Evolutionary conservation across 1,140 invertebrate genomes (phyloP), one percentile per base, ranked within the genome.

Genomic region (Drosophila carrolli): DNA sequence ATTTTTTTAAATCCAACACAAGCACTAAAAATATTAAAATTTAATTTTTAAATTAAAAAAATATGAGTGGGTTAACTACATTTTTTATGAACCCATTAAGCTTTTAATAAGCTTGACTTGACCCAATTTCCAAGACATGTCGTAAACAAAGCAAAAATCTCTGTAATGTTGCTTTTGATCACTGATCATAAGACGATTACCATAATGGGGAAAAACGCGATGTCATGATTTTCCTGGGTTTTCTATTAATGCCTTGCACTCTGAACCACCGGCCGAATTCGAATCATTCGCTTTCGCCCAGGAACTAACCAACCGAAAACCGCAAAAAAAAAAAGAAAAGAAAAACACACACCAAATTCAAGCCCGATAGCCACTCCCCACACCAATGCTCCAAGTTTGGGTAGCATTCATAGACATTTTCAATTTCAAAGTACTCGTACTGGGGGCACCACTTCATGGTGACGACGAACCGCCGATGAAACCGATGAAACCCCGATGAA

Each of bases 171-270:
- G 10, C 23, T 38, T 35, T 37, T 19, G 40, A 75, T 75, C 37
- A 29, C 37, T 59, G 81, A 66, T 68, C 61, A 60, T 44, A 59
- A 74, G 60, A 50, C 53, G 32, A 86, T 88, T 85, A 78, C 75
- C 74, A 60, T 72, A 59, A 73, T 78, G n/a, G 41, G 35, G 32
- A 67, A 63, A 59, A 48, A 41, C 53, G 53, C 62, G 57, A 78
- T 86, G 82, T 88, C 83, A 88, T 88, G 82, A 86, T 88, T 86
- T 75, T 75, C 50, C 35, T 75, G 70, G 66, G 75, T 67, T 60
- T 43, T 78, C 83, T 75, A 88, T 75, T 86, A 86, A 88, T 76
- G 82, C 83, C 72, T 75, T 77, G 83, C 83, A 78, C 81, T 86
- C 81, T 85, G 82, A 86, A 85, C 81, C 65, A 78, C 74, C 82